Evolutionary conservation across 2,888 invertebrate genomes (phyloP), one percentile per base, ranked within the genome.

Genomic region (Ganaspis brasiliensis): DNA sequence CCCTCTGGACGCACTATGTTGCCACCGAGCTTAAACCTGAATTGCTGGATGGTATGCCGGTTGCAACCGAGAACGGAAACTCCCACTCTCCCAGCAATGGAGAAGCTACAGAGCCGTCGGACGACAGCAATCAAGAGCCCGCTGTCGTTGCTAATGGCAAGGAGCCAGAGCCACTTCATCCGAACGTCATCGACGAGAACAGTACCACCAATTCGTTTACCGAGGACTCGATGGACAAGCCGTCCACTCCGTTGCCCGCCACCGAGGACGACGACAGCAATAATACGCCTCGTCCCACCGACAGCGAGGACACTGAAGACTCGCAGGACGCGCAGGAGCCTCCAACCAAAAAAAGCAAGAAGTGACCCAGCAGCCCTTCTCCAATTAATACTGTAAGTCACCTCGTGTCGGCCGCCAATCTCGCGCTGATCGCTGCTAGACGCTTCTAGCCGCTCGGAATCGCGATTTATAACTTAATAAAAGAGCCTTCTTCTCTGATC

Each of bases 1-100:
- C 98, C 59, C 92, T 98, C 87, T 98, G 98, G 98, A 96, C 98
- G 76, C 98, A 98, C 92, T 96, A 96, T 91, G 95, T 98, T 76
- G 95, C 97, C 82, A 95, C 96, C 79, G 97, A 98, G 87, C 91
- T 97, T 85, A 96, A 96, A 91, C 97, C 98, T 45, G 96, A 97
- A 88, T 92, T 98, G 81, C 93, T 98, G 83, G 96, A 97, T 86
- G 95, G 95, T 86, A 95, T 96, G 92, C 87, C 91, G 70, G 85
- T 91, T 85, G 75, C 91, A 87, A 88, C 92, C 90, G 90, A 93
- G 92, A 89, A 93, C 91, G 86, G 93, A 86, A 89, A 92, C 90
- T 86, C 91, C 67, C 89, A 90, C 83, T 79, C 77, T 74, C 87
- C 81, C 26, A 87, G 81, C 73, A 87, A 86, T 76, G 86, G 87